Evolutionary conservation across 2,113 vertebrate genomes (phyloP).

Genomic region (Abramis brama): DNA sequence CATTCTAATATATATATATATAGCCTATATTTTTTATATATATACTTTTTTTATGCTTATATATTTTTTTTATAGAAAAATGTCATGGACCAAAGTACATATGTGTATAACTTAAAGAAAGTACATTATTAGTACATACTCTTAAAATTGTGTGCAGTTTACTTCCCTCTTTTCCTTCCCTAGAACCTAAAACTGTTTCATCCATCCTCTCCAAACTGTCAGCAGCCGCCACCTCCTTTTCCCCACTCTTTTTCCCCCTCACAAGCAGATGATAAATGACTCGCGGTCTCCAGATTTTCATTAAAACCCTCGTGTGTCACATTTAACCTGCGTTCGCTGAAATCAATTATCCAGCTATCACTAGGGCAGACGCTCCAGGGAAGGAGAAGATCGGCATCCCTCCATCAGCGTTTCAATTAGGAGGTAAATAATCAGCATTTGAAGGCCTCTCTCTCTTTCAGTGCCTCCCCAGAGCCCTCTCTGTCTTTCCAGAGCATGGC

Average conservation of each 20-base stretch:
- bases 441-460: conserved; percentile 33
- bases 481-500: conserved; percentile 46
- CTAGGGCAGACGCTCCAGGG: conserved; percentile 78
- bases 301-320: conserved; percentile 92
- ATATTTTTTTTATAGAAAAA: not conserved
- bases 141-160: conserved; percentile 15
- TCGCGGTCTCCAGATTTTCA: conserved; percentile 90
- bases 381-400: conserved; percentile 73
- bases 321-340: conserved; percentile 91
- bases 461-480: conserved; percentile 56
- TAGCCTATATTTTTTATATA: too few relatives aligned
- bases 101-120: not conserved
- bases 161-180: conserved; percentile 6
- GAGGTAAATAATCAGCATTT: conserved; percentile 85
- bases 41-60: too few relatives aligned
- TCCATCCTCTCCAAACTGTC: conserved; percentile 52
- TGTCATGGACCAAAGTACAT: not conserved
- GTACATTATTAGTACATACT: not conserved
- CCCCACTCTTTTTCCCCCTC: not conserved
- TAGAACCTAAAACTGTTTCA: conserved; percentile 16
- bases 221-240: conserved; percentile 38
- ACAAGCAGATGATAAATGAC: conserved; percentile 88
- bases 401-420: conserved; percentile 93
- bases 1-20: too few relatives aligned
- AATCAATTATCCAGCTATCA: conserved; percentile 92